Conservation (phyloP, 2,113 vertebrate genomes). For the Catagonus wagneri region DNA sequence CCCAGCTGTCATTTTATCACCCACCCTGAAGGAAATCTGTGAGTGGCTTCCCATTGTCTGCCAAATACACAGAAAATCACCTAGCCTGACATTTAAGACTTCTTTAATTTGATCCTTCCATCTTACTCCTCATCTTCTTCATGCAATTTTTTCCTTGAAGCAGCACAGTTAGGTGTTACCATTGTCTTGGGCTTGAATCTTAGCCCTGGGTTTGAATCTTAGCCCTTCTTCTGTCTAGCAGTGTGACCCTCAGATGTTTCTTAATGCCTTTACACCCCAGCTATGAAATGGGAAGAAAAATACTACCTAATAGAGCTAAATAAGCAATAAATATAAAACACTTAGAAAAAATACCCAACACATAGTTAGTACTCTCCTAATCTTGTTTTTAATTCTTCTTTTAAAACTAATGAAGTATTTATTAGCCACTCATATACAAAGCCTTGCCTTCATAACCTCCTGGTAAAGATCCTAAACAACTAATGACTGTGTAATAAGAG, state of each 20-base stretch:
- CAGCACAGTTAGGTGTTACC: not conserved
- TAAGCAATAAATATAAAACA: not conserved
- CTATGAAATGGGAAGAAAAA: not conserved
- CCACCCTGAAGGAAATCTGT: not conserved
- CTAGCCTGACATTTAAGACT: not conserved
- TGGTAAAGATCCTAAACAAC: not conserved
- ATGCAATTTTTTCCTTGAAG: not conserved
- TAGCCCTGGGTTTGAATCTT: not conserved
- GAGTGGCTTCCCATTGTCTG: not conserved
- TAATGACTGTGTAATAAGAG: not conserved
- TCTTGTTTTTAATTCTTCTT: slow-evolving; percentile 38
- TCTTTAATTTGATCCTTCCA: not conserved
- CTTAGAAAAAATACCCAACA: not conserved
- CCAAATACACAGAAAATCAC: not conserved
- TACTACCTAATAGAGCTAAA: not conserved
- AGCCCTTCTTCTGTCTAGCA: not conserved
- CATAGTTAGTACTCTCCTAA: not conserved
- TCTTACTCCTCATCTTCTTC: not conserved
- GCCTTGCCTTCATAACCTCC: not conserved
- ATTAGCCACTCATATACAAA: not conserved
- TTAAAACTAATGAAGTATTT: slow-evolving; percentile 5
- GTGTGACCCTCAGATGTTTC: not conserved
- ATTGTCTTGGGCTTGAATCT: not conserved
- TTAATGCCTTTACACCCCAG: not conserved
- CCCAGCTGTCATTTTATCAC: not conserved